Evolutionary conservation across 1,140 invertebrate species (phyloP).

Genomic region (Radopholus similis): DNA sequence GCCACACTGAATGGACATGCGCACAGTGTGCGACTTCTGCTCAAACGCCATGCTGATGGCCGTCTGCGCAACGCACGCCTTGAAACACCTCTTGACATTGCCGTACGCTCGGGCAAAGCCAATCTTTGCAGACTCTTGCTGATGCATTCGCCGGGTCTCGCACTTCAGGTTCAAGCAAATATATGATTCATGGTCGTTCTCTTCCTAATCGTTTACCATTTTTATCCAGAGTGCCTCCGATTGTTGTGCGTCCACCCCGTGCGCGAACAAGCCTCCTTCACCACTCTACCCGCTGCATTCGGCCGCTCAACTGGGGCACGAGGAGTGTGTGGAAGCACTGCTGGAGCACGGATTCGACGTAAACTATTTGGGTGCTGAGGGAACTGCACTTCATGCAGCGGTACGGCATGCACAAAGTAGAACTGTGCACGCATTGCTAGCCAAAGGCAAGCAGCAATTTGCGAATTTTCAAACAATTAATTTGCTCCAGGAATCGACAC

Average conservation of each 20-base stretch:
- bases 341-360: conserved; percentile 80
- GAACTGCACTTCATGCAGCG: conserved; percentile 88
- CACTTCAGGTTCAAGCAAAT: conserved; percentile 23
- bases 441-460: conserved; percentile 56
- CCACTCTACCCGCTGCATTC: conserved; percentile 78
- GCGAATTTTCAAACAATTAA: neutral
- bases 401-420: conserved; percentile 86
- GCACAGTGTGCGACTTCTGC: conserved; percentile 77
- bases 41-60: conserved; percentile 81
- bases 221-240: conserved; percentile 67
- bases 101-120: conserved; percentile 78
- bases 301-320: conserved; percentile 86
- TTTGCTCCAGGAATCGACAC: neutral
- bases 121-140: conserved; percentile 65
- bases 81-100: conserved; percentile 86
- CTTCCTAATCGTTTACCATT: neutral
- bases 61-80: conserved; percentile 79
- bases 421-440: conserved; percentile 77
- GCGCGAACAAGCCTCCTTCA: conserved; percentile 64
- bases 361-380: conserved; percentile 76
- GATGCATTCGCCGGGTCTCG: conserved; percentile 43
- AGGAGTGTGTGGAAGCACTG: conserved; percentile 78
- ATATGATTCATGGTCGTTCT: conserved; percentile 3
- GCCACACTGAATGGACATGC: conserved; percentile 90
- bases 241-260: conserved; percentile 68